Evolutionary conservation across 2,888 invertebrate genomes (phyloP).

Genomic region (Tinea pellionella): DNA sequence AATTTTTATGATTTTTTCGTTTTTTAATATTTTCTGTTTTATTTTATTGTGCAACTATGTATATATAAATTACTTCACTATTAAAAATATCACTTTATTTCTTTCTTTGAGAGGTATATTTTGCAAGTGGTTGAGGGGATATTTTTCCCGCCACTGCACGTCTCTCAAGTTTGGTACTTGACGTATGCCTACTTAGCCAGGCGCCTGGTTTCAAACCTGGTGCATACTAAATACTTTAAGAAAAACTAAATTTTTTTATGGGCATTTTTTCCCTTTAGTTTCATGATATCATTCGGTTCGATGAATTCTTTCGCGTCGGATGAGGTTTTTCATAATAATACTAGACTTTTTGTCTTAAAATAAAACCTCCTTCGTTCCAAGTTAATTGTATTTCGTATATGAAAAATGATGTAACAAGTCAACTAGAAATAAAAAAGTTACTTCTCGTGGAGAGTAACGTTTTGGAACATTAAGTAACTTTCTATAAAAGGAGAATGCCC

Average conservation of each 20-base stretch:
- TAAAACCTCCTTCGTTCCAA: no score
- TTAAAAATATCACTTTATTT: not conserved
- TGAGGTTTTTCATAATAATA: not conserved
- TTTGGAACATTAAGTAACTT: no score
- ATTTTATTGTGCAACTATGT: no score
- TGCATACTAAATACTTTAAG: not conserved
- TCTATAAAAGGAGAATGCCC: no score
- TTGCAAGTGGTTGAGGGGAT: not conserved
- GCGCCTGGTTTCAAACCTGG: conserved; percentile 9
- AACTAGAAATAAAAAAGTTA: no score
- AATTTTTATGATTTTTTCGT: no score
- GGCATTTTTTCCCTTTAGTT: not conserved
- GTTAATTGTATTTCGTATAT: no score
- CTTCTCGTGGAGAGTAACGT: no score
- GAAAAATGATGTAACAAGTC: no score
- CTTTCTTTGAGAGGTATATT: conserved; percentile 4
- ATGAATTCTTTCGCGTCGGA: not conserved
- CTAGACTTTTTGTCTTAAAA: no score
- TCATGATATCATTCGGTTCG: not conserved
- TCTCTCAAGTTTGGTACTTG: conserved; percentile 5
- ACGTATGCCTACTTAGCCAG: conserved; percentile 9
- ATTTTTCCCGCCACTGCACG: not conserved
- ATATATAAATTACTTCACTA: no score
- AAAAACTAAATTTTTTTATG: not conserved
- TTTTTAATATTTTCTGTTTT: no score